Conservation (phyloP, 2,888 invertebrate genomes). For the Papilio gigon region DNA sequence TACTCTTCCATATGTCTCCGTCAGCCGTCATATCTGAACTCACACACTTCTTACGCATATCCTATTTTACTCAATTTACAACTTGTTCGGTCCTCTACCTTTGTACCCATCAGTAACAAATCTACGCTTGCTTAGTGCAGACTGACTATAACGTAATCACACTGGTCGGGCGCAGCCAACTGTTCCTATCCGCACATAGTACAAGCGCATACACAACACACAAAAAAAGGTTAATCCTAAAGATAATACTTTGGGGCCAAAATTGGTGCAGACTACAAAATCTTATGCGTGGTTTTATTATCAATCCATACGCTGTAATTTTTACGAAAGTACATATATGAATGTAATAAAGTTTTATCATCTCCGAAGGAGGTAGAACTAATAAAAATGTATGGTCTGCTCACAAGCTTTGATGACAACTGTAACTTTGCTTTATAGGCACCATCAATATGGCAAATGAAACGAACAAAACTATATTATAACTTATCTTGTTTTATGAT, state of each 20-base stretch:
- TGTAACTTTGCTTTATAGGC: neutral
- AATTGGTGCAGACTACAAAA: neutral
- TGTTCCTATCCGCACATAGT: too few relatives aligned
- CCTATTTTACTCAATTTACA: too few relatives aligned
- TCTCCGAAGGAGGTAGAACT: constrained; percentile 8
- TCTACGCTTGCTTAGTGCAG: too few relatives aligned
- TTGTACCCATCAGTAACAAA: too few relatives aligned
- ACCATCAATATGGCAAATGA: neutral
- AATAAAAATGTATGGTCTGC: neutral
- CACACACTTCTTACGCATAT: too few relatives aligned
- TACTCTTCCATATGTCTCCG: too few relatives aligned
- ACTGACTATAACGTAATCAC: too few relatives aligned
- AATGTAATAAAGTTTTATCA: constrained; percentile 21
- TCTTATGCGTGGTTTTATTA: neutral
- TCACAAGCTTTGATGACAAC: constrained; percentile 7
- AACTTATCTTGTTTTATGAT: neutral
- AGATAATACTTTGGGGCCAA: neutral
- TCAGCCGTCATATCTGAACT: too few relatives aligned
- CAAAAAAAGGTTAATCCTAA: too few relatives aligned
- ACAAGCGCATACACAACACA: neutral
- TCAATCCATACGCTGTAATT: neutral
- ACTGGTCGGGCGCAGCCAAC: too few relatives aligned
- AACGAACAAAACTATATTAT: neutral
- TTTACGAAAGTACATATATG: neutral
- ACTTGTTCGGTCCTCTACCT: too few relatives aligned